These are phyloP conservation scores for Siphamia tubifer DNA, from an alignment of 2,113 vertebrate genomes.

Conservation along the genomic window DNA sequence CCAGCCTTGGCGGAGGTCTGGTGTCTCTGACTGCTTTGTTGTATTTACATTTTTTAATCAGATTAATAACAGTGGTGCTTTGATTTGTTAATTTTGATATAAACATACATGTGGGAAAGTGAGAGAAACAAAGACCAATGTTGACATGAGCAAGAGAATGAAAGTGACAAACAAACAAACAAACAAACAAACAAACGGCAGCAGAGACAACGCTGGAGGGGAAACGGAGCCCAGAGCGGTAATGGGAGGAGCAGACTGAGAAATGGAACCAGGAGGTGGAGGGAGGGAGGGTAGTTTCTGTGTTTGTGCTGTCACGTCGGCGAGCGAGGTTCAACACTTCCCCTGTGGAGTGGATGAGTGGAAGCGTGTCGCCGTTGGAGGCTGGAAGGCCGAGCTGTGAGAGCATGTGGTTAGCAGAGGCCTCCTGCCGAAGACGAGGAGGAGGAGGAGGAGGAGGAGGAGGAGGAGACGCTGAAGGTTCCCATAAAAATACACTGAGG, in stretches of 20 bases:
- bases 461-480: too few relatives aligned
- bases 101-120: background rate
- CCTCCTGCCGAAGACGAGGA: conserved; percentile 48
- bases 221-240: conserved; percentile 11
- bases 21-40: too few relatives aligned
- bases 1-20: too few relatives aligned
- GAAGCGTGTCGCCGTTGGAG: conserved; percentile 64
- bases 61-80: too few relatives aligned
- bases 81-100: too few relatives aligned
- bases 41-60: too few relatives aligned
- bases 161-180: conserved; percentile 4
- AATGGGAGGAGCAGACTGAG: conserved; percentile 28
- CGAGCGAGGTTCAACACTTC: conserved; percentile 62
- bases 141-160: conserved; percentile 15
- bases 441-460: conserved; percentile 7
- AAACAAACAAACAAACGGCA: conserved; percentile 30
- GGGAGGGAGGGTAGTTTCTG: conserved; percentile 45
- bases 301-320: conserved; percentile 64
- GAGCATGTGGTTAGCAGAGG: conserved; percentile 67
- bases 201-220: conserved; percentile 27
- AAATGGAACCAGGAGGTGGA: background rate
- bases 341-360: conserved; percentile 68
- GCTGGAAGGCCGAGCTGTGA: conserved; percentile 70
- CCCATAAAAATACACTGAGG: too few relatives aligned
- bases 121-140: conserved; percentile 45